A percentile compares a stretch with the other conserved stretches of the same genome.
Conservation (phyloP, 1,140 invertebrate genomes). For the Phortica variegata region DNA sequence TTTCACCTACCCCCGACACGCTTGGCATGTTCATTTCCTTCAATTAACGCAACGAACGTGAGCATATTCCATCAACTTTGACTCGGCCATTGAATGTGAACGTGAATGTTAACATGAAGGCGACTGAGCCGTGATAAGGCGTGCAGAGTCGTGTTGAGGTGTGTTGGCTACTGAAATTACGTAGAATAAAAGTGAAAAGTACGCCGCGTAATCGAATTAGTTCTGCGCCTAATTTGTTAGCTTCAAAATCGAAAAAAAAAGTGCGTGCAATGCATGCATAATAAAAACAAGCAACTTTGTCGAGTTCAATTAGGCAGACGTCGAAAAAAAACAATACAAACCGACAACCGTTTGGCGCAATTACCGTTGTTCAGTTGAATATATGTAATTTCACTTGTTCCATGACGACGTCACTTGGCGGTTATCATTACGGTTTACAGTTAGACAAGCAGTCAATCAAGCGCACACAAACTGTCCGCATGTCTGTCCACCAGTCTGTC, state of each 20-base stretch:
- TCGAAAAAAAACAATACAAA: neutral
- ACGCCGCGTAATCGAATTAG: constrained; percentile 21
- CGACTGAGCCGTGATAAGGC: constrained; percentile 24
- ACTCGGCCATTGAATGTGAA: neutral
- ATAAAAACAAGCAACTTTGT: neutral
- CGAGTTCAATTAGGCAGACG: constrained; percentile 4
- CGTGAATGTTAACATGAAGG: constrained; percentile 20
- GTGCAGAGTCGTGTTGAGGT: constrained; percentile 16
- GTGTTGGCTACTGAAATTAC: constrained; percentile 20
- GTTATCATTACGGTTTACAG: constrained; percentile 37
- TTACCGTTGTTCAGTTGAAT: constrained; percentile 24
- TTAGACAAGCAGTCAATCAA: constrained; percentile 25
- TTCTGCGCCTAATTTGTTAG: constrained; percentile 20
- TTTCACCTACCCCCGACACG: no score
- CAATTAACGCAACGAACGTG: no score
- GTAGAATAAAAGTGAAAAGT: constrained; percentile 44
- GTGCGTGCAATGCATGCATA: no score
- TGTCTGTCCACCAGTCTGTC: no score
- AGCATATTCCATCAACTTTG: neutral
- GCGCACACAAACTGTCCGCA: constrained; percentile 1
- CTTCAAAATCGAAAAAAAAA: no score
- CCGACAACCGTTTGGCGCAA: constrained; percentile 27
- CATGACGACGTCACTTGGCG: constrained; percentile 38
- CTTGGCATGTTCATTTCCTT: no score
- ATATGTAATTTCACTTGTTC: constrained; percentile 43